Percentiles rank a stretch among this genome's conserved stretches.
phyloP scores from a whole-genome alignment of 2,888 invertebrate species.

The Branchellion lobata region DNA sequence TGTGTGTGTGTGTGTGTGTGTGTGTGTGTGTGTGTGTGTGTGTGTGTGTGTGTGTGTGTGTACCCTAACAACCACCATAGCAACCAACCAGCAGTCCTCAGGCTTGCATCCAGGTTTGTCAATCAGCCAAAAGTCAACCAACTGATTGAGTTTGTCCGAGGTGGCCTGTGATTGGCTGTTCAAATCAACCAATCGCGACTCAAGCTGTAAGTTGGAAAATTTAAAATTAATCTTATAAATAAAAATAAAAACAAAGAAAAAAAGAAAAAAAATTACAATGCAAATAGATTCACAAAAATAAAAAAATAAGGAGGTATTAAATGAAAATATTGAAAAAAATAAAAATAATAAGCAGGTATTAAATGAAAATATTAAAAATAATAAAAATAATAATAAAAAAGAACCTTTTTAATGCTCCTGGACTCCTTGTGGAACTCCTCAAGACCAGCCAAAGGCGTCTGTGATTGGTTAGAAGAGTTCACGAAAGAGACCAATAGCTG shows the following conservation, averaged over 20 bases:
- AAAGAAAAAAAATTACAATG: neutral
- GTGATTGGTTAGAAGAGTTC: neutral
- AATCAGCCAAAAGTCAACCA: conserved; percentile 15
- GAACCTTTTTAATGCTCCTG: neutral
- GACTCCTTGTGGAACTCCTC: neutral
- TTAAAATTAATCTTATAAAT: neutral
- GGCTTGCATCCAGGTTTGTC: conserved; percentile 36
- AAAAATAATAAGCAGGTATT: too few relatives aligned
- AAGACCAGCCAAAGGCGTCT: neutral
- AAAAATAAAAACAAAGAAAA: too few relatives aligned
- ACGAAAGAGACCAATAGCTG: conserved; percentile 7
- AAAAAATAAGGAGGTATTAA: too few relatives aligned
- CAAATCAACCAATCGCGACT: neutral
- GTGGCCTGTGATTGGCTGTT: neutral
- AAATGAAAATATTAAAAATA: too few relatives aligned
- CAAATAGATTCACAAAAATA: too few relatives aligned
- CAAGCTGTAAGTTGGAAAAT: neutral
- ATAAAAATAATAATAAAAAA: too few relatives aligned
- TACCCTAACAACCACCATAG: neutral
- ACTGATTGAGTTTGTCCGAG: neutral
- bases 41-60: too few relatives aligned
- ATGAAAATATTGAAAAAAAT: too few relatives aligned
- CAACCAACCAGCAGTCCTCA: conserved; percentile 40
- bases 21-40: too few relatives aligned
- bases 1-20: too few relatives aligned